A percentile compares a stretch with the other conserved stretches of the same genome.
Evolutionary conservation across 2,888 invertebrate genomes (phyloP).

Genomic region (Rosalia funebris): DNA sequence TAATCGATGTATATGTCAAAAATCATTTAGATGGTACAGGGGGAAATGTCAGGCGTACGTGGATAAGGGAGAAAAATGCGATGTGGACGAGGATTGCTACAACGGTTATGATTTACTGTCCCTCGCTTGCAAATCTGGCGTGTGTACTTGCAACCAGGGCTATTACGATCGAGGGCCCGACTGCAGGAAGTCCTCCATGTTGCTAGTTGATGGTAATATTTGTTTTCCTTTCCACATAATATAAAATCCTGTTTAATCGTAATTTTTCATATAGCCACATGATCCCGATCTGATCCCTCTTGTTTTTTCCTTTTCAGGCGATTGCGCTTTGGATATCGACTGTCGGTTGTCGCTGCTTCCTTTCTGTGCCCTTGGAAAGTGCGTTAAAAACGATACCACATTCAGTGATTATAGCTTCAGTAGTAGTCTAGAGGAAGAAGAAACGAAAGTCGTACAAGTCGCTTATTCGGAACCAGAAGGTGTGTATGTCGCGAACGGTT

Average conservation of each 20-base stretch:
- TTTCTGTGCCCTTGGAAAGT: conserved; percentile 45
- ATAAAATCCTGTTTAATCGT: too few species aligned
- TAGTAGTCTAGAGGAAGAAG: background rate
- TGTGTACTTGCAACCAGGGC: conserved; percentile 42
- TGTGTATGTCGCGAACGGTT: too few species aligned
- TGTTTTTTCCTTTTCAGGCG: too few species aligned
- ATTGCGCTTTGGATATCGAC: conserved; percentile 47
- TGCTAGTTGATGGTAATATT: background rate
- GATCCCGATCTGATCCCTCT: too few species aligned
- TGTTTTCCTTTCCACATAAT: too few species aligned
- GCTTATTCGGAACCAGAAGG: background rate
- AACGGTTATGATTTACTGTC: conserved; percentile 44
- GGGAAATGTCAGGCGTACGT: conserved; percentile 45
- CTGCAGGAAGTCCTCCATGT: conserved; percentile 40
- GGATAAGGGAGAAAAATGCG: conserved; percentile 42
- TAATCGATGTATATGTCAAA: conserved; percentile 42
- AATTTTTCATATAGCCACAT: too few species aligned
- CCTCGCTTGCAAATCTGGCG: conserved; percentile 36
- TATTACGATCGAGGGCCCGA: conserved; percentile 48
- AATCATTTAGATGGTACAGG: conserved; percentile 46
- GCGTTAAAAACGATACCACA: conserved; percentile 10
- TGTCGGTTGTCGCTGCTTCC: conserved; percentile 30
- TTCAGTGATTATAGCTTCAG: background rate
- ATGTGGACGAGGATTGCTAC: conserved; percentile 37
- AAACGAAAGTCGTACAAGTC: background rate